Base-by-base conservation (phyloP, 2,113 vertebrate species). In the Phainopepla nitens region DNA sequence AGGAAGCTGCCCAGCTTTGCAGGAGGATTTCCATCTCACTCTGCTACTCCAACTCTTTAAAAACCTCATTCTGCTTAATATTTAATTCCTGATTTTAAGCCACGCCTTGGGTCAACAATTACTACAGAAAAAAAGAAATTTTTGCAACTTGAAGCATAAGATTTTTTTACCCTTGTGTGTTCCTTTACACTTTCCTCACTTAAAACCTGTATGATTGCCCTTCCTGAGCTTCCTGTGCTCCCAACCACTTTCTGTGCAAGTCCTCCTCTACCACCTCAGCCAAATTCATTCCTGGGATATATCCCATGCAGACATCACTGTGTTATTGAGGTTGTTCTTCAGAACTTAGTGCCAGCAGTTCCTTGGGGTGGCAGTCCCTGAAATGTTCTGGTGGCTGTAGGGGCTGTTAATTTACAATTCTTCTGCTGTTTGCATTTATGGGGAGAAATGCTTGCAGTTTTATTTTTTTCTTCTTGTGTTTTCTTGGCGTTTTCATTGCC, bases 271-370 rank as follows among this genome's bases (percentile, higher is more conserved):
- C 24, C 21, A 8, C 33, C 69, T 79, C 49, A 49, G 28, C 13
- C 7, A 3, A 75, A 13, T 29, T 2, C 53, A 62, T 17, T 24
- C 41, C 64, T 51, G n/a, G 54, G 73, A 2, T 60, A 9, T 70
- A 45, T 29, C 22, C 39, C n/a, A 15, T 28, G 19, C 39, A n/a
- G 45, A 39, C 20, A 70, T 21, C 73, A 2, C n/a, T 50, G 62
- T 7, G 2, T 15, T 24, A 2, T 29, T 8, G 39, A 39, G 18
- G 27, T 23, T 62, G 24, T 9, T 53, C 29, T 44, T 60, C 49
- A 57, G 65, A 58, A 2, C 53, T 31, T 0, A 0, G 35, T 56
- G 53, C 9, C 35, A 35, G 53, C 0, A 1, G 3, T 23, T 86
- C 45, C 36, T 80, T 2, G 2, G 25, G 20, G 17, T 47, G 13